Evolutionary conservation across 2,888 invertebrate species (phyloP).

Genomic region (Athalia cordata): DNA sequence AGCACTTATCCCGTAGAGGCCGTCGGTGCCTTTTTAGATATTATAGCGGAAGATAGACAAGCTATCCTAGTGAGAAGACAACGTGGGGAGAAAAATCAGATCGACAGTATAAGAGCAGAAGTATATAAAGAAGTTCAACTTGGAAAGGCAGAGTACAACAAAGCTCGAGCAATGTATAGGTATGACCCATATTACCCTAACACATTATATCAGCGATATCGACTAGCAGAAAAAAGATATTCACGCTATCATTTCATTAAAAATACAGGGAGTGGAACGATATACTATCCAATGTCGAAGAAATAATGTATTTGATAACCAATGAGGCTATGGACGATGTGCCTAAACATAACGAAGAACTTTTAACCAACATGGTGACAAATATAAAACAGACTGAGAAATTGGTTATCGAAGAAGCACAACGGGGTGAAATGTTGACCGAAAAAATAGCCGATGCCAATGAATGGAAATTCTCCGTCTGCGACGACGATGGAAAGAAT

Average conservation of each 20-base stretch:
- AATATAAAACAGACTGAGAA: constrained; percentile 56
- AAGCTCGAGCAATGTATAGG: constrained; percentile 56
- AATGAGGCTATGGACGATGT: constrained; percentile 47
- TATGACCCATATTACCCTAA: constrained; percentile 33
- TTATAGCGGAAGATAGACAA: constrained; percentile 54
- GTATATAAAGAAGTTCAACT: constrained; percentile 55
- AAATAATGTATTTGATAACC: constrained; percentile 55
- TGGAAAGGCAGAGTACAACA: constrained; percentile 55
- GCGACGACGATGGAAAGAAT: constrained; percentile 49
- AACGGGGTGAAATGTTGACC: constrained; percentile 50
- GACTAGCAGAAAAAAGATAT: background rate
- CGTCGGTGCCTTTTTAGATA: constrained; percentile 53
- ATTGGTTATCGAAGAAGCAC: constrained; percentile 55
- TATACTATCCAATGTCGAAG: constrained; percentile 56
- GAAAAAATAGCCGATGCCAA: constrained; percentile 54
- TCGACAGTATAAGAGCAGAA: constrained; percentile 54
- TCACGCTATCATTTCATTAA: background rate
- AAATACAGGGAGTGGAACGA: constrained; percentile 56
- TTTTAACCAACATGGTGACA: constrained; percentile 51
- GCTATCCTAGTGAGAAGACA: constrained; percentile 53
- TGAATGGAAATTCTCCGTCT: constrained; percentile 50
- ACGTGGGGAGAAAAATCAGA: constrained; percentile 51
- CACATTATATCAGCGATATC: background rate
- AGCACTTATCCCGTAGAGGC: constrained; percentile 53
- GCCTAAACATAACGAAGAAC: constrained; percentile 49